Percentiles rank a stretch among this genome's conserved stretches.
phyloP scores from a whole-genome alignment of 2,888 invertebrate species.

The Campoplex capitator region DNA sequence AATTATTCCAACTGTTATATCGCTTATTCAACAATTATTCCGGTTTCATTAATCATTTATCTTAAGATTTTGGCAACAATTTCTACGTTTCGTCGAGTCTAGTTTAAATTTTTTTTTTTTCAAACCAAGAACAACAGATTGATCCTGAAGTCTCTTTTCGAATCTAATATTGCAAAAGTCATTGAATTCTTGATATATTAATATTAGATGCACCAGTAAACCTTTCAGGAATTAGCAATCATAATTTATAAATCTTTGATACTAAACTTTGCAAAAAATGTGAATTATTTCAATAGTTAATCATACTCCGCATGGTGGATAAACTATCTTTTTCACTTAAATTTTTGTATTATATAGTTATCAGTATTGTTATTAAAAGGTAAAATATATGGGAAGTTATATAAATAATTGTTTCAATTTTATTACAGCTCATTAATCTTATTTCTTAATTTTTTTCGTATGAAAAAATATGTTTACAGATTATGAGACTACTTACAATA shows the following conservation, averaged over 20 bases:
- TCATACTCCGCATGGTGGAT: not conserved
- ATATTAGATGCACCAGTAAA: too few relatives aligned
- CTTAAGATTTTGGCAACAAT: not conserved
- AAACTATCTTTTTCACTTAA: not conserved
- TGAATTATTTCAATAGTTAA: not conserved
- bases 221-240: too few relatives aligned
- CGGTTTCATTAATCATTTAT: not conserved
- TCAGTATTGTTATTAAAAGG: too few relatives aligned
- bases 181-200: not conserved
- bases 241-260: not conserved
- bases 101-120: too few relatives aligned
- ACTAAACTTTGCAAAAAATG: not conserved
- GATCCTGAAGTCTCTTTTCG: not conserved
- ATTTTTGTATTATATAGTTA: not conserved
- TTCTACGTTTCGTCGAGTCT: not conserved
- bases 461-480: too few relatives aligned
- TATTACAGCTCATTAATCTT: too few relatives aligned
- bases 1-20: not conserved
- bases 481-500: too few relatives aligned
- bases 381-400: too few relatives aligned
- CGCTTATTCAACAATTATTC: not conserved
- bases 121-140: too few relatives aligned
- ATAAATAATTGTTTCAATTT: too few relatives aligned
- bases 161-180: not conserved
- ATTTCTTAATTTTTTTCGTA: too few relatives aligned